phyloP scores from a whole-genome alignment of 92 coral and sea anemone genomes.

The Siderastrea siderea region DNA sequence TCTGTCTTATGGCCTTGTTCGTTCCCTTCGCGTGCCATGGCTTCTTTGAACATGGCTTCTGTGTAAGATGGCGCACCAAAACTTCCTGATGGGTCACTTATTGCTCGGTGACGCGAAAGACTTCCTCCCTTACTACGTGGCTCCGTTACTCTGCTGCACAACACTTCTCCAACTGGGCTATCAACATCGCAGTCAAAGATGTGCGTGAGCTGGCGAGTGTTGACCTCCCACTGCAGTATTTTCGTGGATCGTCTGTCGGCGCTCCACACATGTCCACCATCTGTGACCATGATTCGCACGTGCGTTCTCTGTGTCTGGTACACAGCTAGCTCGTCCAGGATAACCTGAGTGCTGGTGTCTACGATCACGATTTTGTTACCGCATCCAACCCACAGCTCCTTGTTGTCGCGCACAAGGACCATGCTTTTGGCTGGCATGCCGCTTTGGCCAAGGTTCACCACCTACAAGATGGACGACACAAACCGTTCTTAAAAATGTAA shows the following conservation, averaged over 20 bases:
- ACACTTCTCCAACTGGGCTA: conserved; percentile 69
- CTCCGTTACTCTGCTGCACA: conserved; percentile 7
- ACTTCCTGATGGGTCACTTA: conserved; percentile 21
- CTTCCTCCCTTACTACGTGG: conserved; percentile 5
- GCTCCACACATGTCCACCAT: conserved; percentile 90
- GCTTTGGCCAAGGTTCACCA: conserved; percentile 86
- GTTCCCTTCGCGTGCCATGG: conserved; percentile 2
- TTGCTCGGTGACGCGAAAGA: background rate
- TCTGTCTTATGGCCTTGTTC: background rate
- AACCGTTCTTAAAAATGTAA: too few relatives aligned
- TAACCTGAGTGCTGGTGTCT: conserved; percentile 70
- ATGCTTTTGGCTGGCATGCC: conserved; percentile 92
- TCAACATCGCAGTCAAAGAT: conserved; percentile 84
- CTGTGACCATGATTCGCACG: conserved; percentile 90
- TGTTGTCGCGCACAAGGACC: conserved; percentile 75
- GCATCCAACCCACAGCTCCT: conserved; percentile 96
- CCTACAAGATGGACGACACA: conserved; percentile 13
- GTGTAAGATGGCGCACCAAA: conserved; percentile 38
- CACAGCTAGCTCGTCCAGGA: conserved; percentile 87
- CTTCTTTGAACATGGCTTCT: conserved; percentile 44
- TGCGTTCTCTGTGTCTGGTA: conserved; percentile 88
- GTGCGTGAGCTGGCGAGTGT: conserved; percentile 81
- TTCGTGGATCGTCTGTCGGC: conserved; percentile 89
- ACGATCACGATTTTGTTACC: conserved; percentile 86
- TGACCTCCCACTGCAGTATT: conserved; percentile 89